Percentiles rank a stretch among this genome's conserved stretches.
Evolutionary conservation across 2,797 vertebrate species (phyloP).

Genomic region (Cephalopachus bancanus): DNA sequence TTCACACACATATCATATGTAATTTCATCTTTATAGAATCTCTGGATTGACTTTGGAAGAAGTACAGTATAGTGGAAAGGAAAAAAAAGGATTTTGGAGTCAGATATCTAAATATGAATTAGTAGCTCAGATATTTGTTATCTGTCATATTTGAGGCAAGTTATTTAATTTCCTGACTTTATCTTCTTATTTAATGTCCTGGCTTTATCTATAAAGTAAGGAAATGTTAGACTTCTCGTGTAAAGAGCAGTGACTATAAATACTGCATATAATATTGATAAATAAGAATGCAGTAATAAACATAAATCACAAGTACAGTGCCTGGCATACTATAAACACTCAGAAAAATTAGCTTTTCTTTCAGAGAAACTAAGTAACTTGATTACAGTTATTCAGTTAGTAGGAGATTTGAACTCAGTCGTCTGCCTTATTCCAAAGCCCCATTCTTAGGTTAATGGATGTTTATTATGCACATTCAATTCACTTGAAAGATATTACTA

Average conservation of each 20-base stretch:
- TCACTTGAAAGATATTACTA: slow-evolving; percentile 43
- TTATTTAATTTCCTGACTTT: background rate
- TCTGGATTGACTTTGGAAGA: background rate
- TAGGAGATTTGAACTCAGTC: background rate
- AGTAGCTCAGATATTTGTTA: background rate
- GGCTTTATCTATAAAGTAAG: background rate
- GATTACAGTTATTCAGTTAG: background rate
- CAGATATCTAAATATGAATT: background rate
- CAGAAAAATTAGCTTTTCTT: slow-evolving; percentile 12
- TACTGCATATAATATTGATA: too few species aligned
- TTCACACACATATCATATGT: background rate
- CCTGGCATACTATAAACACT: background rate
- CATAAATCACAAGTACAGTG: background rate
- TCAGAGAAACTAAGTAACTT: background rate
- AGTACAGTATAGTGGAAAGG: background rate
- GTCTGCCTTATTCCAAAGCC: background rate
- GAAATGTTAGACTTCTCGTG: background rate
- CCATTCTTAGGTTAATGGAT: background rate
- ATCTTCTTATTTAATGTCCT: background rate
- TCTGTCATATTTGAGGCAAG: background rate
- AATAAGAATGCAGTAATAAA: background rate
- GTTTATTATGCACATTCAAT: slow-evolving; percentile 13
- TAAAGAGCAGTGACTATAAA: background rate
- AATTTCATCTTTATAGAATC: background rate
- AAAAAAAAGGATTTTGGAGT: background rate